Conservation (phyloP, 2,797 vertebrate species). For the Momotus momota region DNA sequence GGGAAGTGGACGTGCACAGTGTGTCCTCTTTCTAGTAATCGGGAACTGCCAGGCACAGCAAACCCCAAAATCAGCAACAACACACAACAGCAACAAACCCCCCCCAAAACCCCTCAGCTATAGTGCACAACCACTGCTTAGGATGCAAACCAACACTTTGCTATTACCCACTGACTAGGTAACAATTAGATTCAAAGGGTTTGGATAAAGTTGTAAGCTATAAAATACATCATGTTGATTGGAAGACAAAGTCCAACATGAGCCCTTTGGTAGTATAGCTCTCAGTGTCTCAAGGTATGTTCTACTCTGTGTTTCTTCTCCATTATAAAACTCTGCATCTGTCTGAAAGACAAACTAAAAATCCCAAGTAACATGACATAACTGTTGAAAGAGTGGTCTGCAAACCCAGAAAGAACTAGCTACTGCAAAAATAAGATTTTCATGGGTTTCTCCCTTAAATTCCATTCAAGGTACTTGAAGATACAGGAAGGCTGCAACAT, state of each 20-base stretch:
- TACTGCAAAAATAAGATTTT: neutral
- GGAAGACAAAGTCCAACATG: neutral
- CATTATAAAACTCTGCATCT: neutral
- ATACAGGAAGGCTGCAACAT: neutral
- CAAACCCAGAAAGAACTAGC: neutral
- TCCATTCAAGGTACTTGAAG: neutral
- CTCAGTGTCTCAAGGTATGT: neutral
- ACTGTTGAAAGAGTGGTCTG: neutral
- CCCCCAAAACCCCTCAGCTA: neutral
- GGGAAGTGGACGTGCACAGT: neutral
- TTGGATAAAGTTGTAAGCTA: neutral
- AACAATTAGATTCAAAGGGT: neutral
- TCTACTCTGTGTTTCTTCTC: neutral
- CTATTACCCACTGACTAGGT: neutral
- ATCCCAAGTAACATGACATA: neutral
- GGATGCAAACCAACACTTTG: neutral
- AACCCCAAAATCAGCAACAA: neutral
- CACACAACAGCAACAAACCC: neutral
- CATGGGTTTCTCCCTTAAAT: neutral
- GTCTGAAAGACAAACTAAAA: neutral
- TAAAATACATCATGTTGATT: neutral
- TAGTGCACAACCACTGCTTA: neutral
- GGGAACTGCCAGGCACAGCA: neutral
- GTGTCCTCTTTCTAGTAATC: conserved; percentile 7
- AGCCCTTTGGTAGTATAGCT: neutral